Evolutionary conservation across 2,797 vertebrate species (phyloP), one percentile per base, ranked within the genome.

Genomic region (Pseudochirops corinnae): DNA sequence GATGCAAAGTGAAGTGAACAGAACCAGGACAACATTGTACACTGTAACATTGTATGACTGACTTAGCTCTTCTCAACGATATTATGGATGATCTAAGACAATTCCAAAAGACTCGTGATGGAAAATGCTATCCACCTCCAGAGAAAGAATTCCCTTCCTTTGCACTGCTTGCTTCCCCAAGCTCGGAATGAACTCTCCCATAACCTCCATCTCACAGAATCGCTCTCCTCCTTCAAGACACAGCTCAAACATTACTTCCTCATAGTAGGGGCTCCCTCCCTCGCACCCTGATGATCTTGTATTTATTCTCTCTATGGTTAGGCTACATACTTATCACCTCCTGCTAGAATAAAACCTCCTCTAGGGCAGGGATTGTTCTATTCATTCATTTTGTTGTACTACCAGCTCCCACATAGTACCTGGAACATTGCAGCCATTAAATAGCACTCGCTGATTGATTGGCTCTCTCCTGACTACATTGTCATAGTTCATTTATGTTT

Each of bases 401-500:
- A 74, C 18, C 18, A 21, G 67, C n/a, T 74, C n/a, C 18, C 4
- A 1, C 16, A 3, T 2, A 39, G 18, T 1, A 74, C 18, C 16
- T 39, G 67, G n/a, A 74, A 74, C 7, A 74, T 0, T 7, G 13
- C 33, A n/a, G 18, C 21, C 60, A 62, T 13, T 62, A 13, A 62
- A 62, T 18, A 74, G n/a, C 18, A 39, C 5, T 39, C 18, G 2
- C 67, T 74, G 67, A 10, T 7, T 21, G 16, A 39, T 2, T 39
- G 33, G 16, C n/a, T 3, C 6, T 9, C 67, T 74, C n/a, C 16
- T 3, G 29, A 1, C 60, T 91, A 90, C 13, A 62, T 46, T 94
- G 56, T 55, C 91, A 94, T 18, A 93, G 87, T 31, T 95, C 53
- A 56, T 50, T 93, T 92, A 74, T 13, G n/a, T 93, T 96, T 94